Percentiles rank a stretch among this genome's conserved stretches.
phyloP scores from a whole-genome alignment of 2,797 vertebrate genomes.

The Sebastes trivittatus region DNA sequence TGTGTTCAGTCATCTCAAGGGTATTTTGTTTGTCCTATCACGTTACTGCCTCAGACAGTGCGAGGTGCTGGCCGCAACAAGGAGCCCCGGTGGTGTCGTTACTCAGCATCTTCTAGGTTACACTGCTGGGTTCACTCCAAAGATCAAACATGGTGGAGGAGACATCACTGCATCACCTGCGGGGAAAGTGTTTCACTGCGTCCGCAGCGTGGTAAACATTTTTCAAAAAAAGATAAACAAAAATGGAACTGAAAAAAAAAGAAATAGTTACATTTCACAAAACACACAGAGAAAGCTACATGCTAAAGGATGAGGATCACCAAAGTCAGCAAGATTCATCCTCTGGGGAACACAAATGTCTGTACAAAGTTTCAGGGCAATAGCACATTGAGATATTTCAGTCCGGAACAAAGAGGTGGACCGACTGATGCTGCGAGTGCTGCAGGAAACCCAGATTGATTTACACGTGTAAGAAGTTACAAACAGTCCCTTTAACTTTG shows the following conservation, averaged over 20 bases:
- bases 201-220: neutral
- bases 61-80: constrained; percentile 19
- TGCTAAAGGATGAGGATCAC: neutral
- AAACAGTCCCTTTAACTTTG: too few relatives aligned
- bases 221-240: neutral
- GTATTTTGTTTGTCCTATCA: constrained; percentile 60
- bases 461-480: too few relatives aligned
- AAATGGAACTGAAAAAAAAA: neutral
- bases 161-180: neutral
- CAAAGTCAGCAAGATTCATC: neutral
- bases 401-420: too few relatives aligned
- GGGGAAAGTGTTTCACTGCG: too few relatives aligned
- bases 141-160: constrained; percentile 16
- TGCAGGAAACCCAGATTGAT: too few relatives aligned
- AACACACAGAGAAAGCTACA: neutral
- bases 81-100: neutral
- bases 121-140: neutral
- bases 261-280: neutral
- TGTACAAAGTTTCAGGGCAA: neutral
- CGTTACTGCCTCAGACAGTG: constrained; percentile 42
- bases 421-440: too few relatives aligned
- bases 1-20: constrained; percentile 15
- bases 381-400: neutral
- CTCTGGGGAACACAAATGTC: neutral
- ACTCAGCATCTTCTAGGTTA: constrained; percentile 34